These are phyloP conservation scores for Thrips palmi DNA, from an alignment of 1,140 invertebrate species.

Conservation along the genomic window DNA sequence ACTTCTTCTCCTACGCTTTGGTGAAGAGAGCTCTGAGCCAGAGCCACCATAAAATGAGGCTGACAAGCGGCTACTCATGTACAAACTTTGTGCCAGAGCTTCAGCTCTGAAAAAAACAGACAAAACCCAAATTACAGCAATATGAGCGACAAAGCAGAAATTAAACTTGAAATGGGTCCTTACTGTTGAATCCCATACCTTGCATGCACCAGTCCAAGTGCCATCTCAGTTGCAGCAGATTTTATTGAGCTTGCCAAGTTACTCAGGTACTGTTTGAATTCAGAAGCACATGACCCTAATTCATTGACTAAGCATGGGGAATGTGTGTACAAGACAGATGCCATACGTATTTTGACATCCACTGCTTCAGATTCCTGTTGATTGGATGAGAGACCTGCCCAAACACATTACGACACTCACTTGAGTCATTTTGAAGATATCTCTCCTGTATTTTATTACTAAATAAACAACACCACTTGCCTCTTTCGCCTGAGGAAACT, in stretches of 20 bases:
- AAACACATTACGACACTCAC: too few species aligned
- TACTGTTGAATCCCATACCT: conserved; percentile 20
- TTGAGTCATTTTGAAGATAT: too few species aligned
- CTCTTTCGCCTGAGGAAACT: too few species aligned
- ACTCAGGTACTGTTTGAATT: conserved; percentile 47
- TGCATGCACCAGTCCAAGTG: conserved; percentile 69
- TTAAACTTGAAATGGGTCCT: neutral
- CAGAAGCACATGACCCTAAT: conserved; percentile 60
- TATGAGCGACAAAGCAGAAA: neutral
- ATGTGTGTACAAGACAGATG: conserved; percentile 86
- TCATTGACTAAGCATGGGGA: conserved; percentile 72
- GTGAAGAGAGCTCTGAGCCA: conserved; percentile 17
- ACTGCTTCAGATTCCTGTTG: conserved; percentile 23
- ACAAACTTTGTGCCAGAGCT: conserved; percentile 29
- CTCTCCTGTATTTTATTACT: too few species aligned
- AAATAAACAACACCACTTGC: too few species aligned
- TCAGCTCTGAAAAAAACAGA: conserved; percentile 21
- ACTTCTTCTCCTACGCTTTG: conserved; percentile 19
- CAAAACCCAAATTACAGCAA: neutral
- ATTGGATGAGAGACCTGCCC: too few species aligned
- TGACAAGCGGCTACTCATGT: conserved; percentile 32
- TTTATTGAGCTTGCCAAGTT: conserved; percentile 67
- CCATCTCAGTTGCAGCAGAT: conserved; percentile 83
- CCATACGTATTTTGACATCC: conserved; percentile 51
- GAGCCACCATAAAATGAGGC: conserved; percentile 23